Evolutionary conservation across 2,888 invertebrate species (phyloP), one percentile per base, ranked within the genome.

Genomic region (Eupithecia subfuscata): DNA sequence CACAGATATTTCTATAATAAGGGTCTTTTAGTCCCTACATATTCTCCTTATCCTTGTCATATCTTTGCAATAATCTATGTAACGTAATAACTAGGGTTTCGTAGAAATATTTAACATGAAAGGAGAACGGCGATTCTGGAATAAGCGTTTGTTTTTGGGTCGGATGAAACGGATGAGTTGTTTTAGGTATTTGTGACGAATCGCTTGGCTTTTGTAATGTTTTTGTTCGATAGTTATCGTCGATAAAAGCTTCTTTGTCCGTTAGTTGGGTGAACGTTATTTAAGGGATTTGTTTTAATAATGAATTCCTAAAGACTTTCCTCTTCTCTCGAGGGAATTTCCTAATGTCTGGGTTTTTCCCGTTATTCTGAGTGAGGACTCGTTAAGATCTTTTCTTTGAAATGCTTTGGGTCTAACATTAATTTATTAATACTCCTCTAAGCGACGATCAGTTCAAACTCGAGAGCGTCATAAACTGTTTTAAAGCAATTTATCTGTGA

Each of bases 41-140:
- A 82, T 80, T 80, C 78, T 77, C 73, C 70, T 81, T 79, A 80
- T 78, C 82, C 80, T 72, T 75, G 79, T 79, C 82, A 76, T 81
- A 82, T 82, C 81, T 78, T 76, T 64, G 76, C 79, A 81, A 79
- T 81, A 82, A 82, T 82, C 81, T 81, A 78, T 76, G 80, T 79
- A 73, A 79, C 71, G 78, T 80, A 79, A 80, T 78, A 80, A 75
- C 78, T 64, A 69, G 34, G 64, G 73, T 5, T 37, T 65, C 77
- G 78, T 70, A 60, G 77, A 80, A 80, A 80, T 82, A 79, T 80
- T 79, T 78, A 75, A 81, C 81, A 79, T 81, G 75, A 72, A 76
- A 81, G 76, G 78, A 69, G 70, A 73, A 73, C 63, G 73, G 74
- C 70, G 60, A 40, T 68, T 74, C 71, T 68, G 74, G 73, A 65